A percentile compares a stretch with the other conserved stretches of the same genome.
phyloP scores from a whole-genome alignment of 2,797 vertebrate species.

The Coluber constrictor region DNA sequence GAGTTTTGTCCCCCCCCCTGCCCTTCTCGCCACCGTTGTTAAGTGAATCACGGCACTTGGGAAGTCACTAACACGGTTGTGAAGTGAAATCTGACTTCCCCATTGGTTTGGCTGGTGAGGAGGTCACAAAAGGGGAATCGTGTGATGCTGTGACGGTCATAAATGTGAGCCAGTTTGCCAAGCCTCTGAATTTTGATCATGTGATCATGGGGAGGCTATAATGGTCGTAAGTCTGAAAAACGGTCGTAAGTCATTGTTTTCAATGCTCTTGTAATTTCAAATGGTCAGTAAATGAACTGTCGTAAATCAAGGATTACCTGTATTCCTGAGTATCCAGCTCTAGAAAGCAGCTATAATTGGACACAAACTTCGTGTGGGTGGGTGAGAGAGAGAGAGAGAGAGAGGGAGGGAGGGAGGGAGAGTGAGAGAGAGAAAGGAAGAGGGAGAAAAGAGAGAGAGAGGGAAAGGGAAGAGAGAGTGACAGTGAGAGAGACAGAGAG shows the following conservation, averaged over 20 bases:
- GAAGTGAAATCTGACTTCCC: background rate
- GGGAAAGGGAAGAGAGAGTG: no score
- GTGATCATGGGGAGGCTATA: background rate
- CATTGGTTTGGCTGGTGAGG: background rate
- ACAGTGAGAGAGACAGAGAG: no score
- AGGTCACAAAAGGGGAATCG: background rate
- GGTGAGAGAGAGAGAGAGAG: fast-evolving
- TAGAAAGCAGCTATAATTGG: background rate
- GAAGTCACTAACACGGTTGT: no score
- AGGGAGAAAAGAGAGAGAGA: no score
- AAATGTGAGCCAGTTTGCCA: background rate
- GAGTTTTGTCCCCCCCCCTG: no score
- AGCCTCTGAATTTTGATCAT: background rate
- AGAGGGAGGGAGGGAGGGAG: fast-evolving
- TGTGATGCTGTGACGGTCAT: fast-evolving
- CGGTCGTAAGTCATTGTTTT: background rate
- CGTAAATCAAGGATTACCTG: background rate
- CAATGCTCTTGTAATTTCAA: no score
- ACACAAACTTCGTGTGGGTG: background rate
- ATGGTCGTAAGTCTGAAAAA: background rate
- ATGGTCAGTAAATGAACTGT: background rate
- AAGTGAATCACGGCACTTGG: background rate
- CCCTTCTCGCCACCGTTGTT: background rate
- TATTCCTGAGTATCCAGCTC: background rate
- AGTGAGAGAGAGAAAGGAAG: no score